phyloP scores from a whole-genome alignment of 2,888 invertebrate genomes.

The Oscheius onirici region DNA sequence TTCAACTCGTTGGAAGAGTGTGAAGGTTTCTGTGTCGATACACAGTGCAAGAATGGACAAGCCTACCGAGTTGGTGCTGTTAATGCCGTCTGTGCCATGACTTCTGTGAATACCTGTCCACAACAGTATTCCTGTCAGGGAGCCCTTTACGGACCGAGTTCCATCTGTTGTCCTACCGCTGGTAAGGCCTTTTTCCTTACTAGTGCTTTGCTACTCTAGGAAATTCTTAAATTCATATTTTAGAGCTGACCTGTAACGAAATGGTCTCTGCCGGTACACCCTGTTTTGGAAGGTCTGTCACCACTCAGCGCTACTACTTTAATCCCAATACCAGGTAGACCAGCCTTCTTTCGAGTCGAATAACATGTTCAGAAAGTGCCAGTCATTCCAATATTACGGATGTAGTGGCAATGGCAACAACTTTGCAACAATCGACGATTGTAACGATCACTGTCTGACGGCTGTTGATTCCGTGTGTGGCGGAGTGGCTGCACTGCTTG shows the following conservation, averaged over 20 bases:
- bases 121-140: conserved; percentile 63
- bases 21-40: conserved; percentile 70
- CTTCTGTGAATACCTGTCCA: conserved; percentile 61
- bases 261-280: conserved; percentile 69
- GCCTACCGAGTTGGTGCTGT: conserved; percentile 66
- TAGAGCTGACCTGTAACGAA: conserved; percentile 60
- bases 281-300: conserved; percentile 65
- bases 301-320: conserved; percentile 66
- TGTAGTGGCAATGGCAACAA: conserved; percentile 69
- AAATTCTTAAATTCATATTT: not conserved
- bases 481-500: conserved; percentile 64
- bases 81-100: conserved; percentile 63
- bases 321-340: conserved; percentile 59
- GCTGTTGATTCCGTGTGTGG: conserved; percentile 66
- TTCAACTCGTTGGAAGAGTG: conserved; percentile 70
- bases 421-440: conserved; percentile 62
- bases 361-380: conserved; percentile 54
- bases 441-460: conserved; percentile 62
- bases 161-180: conserved; percentile 66
- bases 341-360: too few species aligned
- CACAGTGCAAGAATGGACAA: conserved; percentile 64
- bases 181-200: conserved; percentile 33
- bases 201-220: not conserved
- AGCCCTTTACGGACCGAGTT: conserved; percentile 64
- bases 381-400: conserved; percentile 70